Evolutionary conservation across 2,888 invertebrate species (phyloP).

Genomic region (Luffia ferchaultella): DNA sequence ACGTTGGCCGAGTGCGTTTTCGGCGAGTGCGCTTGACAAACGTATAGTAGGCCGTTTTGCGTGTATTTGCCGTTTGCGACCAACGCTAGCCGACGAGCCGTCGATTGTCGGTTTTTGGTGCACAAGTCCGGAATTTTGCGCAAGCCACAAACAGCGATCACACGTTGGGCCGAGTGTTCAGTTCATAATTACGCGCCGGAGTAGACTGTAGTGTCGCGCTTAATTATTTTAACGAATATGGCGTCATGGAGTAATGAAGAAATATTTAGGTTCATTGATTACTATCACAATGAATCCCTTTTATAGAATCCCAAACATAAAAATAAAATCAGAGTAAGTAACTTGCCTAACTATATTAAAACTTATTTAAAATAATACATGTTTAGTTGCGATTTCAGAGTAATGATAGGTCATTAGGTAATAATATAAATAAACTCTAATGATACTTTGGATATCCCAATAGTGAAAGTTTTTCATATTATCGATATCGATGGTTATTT

Average conservation of each 20-base stretch:
- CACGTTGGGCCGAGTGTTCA: background rate
- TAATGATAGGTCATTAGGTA: too few relatives aligned
- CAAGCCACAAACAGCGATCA: slow-evolving; percentile 4
- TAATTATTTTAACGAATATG: background rate
- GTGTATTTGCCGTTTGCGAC: slow-evolving; percentile 1
- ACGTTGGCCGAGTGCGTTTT: too few relatives aligned
- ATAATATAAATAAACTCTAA: too few relatives aligned
- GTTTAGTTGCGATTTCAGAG: too few relatives aligned
- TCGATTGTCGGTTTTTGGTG: slow-evolving; percentile 1
- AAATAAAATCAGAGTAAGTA: too few relatives aligned
- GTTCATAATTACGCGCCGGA: background rate
- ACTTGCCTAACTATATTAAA: too few relatives aligned
- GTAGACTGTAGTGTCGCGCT: background rate
- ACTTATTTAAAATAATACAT: too few relatives aligned
- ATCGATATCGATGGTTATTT: too few relatives aligned
- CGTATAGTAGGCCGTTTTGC: too few relatives aligned
- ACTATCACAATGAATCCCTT: slow-evolving; percentile 3
- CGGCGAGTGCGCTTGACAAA: background rate
- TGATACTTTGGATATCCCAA: too few relatives aligned
- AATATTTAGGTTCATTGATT: slow-evolving; percentile 4
- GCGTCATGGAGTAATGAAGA: slow-evolving; percentile 4
- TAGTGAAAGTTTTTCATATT: too few relatives aligned
- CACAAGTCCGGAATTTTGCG: background rate
- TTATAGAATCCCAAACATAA: too few relatives aligned
- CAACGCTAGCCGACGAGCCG: background rate